Conservation (phyloP, 2,888 invertebrate species). For the Carpatolechia fugitivella region DNA sequence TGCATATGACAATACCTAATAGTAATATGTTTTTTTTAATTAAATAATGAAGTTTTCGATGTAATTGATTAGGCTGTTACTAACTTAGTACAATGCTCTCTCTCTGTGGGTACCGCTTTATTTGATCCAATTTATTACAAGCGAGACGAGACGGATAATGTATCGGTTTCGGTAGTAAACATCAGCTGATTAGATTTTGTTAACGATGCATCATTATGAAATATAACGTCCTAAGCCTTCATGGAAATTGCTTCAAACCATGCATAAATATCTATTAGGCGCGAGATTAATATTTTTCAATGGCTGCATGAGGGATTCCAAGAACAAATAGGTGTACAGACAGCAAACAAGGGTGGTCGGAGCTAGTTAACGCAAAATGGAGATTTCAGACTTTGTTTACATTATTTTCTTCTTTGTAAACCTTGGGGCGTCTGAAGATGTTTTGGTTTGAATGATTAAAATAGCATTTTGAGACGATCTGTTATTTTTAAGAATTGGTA, state of each 20-base stretch:
- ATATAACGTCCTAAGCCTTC: slow-evolving; percentile 45
- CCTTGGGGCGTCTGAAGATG: slow-evolving; percentile 26
- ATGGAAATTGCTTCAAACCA: slow-evolving; percentile 66
- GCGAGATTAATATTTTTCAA: slow-evolving; percentile 75
- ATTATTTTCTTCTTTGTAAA: slow-evolving; percentile 32
- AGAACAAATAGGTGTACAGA: slow-evolving; percentile 40
- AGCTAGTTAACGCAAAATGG: slow-evolving; percentile 51
- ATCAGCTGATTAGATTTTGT: slow-evolving; percentile 59
- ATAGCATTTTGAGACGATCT: slow-evolving; percentile 4
- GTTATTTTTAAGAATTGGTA: neutral
- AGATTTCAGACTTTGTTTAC: slow-evolving; percentile 45
- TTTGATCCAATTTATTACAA: slow-evolving; percentile 32
- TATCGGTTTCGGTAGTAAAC: slow-evolving; percentile 59
- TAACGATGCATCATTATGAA: slow-evolving; percentile 53
- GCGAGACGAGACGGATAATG: slow-evolving; percentile 46
- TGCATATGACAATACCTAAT: no score
- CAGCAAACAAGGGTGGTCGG: slow-evolving; percentile 68
- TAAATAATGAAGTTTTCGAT: no score
- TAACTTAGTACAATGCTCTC: no score
- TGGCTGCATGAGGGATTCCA: slow-evolving; percentile 53
- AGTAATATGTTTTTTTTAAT: no score
- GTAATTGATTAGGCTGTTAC: no score
- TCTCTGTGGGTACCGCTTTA: no score
- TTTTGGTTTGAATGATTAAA: slow-evolving; percentile 26
- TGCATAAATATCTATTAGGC: slow-evolving; percentile 77